Conservation (phyloP, 2,888 invertebrate genomes). For the Coronaproctus castanopsis region DNA sequence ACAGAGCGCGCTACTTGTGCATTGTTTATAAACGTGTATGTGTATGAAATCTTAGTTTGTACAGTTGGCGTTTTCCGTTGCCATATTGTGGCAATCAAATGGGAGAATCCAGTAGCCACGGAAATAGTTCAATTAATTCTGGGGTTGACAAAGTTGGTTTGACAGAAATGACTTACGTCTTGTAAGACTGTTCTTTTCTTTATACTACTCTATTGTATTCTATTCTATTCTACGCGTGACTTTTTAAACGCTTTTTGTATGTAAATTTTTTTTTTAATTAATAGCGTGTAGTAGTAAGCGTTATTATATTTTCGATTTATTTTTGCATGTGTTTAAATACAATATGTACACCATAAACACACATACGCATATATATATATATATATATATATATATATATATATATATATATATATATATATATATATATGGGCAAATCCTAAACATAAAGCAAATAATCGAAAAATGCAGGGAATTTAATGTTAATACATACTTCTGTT, state of each 20-base stretch:
- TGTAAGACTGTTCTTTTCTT: slow-evolving; percentile 20
- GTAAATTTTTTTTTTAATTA: slow-evolving; percentile 1
- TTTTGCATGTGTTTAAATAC: neutral
- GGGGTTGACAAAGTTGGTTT: slow-evolving; percentile 31
- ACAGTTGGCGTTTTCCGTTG: slow-evolving; percentile 91
- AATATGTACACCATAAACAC: too few species aligned
- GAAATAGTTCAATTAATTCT: slow-evolving; percentile 33
- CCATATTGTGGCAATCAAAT: slow-evolving; percentile 82
- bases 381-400: too few species aligned
- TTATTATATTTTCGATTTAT: slow-evolving; percentile 4
- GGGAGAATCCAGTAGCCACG: slow-evolving; percentile 28
- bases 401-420: too few species aligned
- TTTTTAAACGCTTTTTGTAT: neutral
- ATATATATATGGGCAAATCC: too few species aligned
- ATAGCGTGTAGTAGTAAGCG: neutral
- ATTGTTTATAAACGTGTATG: too few species aligned
- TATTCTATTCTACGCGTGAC: slow-evolving; percentile 3
- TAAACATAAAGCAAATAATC: too few species aligned
- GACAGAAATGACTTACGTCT: slow-evolving; percentile 24
- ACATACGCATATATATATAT: too few species aligned
- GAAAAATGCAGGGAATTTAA: too few species aligned
- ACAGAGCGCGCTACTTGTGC: too few species aligned
- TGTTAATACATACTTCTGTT: too few species aligned
- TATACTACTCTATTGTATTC: slow-evolving; percentile 10
- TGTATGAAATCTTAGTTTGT: slow-evolving; percentile 43